Evolutionary conservation across 2,797 vertebrate genomes (phyloP).

Genomic region (Tinamus major): DNA sequence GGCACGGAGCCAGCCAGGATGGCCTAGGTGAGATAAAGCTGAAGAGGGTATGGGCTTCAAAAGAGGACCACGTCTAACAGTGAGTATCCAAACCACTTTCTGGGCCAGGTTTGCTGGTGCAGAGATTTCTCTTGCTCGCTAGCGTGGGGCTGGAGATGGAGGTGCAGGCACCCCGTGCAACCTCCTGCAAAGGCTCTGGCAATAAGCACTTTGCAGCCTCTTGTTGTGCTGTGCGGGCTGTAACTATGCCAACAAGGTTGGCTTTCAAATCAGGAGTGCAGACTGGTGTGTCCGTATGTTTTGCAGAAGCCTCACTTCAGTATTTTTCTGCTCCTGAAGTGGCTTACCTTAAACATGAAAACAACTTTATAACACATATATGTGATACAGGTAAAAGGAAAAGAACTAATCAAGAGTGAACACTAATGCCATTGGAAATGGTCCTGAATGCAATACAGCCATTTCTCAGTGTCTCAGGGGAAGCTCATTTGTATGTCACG

Average conservation of each 20-base stretch:
- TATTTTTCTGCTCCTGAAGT: not conserved
- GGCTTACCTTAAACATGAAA: not conserved
- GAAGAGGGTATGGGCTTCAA: not conserved
- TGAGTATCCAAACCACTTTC: not conserved
- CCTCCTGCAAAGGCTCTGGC: not conserved
- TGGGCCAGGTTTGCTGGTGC: accelerated
- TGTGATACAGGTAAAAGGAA: not conserved
- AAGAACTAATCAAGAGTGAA: not conserved
- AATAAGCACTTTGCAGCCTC: not conserved
- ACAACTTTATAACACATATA: not conserved
- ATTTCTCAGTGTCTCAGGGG: not conserved
- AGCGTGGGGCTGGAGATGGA: not conserved
- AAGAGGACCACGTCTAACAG: not conserved
- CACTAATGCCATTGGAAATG: not conserved
- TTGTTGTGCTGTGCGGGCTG: not conserved
- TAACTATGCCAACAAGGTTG: not conserved
- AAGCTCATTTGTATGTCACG: not conserved
- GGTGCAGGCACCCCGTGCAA: not conserved
- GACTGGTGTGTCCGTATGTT: not conserved
- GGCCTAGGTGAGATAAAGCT: not conserved
- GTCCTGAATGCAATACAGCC: not conserved
- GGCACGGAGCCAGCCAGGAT: not conserved
- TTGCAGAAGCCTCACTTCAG: not conserved
- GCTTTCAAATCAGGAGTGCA: not conserved
- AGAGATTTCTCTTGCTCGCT: not conserved